A percentile compares a stretch with the other conserved stretches of the same genome.
Evolutionary conservation across 1,140 invertebrate species (phyloP).

Genomic region (Vanessa tameamea): DNA sequence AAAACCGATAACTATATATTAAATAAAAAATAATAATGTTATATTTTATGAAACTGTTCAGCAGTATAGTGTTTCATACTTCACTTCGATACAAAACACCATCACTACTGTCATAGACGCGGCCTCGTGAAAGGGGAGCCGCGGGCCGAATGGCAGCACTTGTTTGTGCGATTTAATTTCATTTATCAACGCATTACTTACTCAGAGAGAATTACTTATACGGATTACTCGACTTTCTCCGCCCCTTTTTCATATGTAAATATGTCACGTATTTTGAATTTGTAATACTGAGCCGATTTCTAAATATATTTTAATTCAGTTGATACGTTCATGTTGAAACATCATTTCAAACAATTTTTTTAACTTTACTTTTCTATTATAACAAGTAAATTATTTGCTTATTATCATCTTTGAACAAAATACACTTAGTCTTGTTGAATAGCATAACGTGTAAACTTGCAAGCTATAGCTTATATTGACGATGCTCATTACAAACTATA

Average conservation of each 20-base stretch:
- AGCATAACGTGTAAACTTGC: too few species aligned
- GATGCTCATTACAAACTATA: too few species aligned
- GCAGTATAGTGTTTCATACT: not conserved
- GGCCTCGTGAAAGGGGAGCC: slow-evolving; percentile 61
- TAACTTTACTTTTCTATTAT: not conserved
- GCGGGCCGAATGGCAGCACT: slow-evolving; percentile 66
- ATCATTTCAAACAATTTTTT: not conserved
- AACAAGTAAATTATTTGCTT: too few species aligned
- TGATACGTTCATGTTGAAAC: not conserved
- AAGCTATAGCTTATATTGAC: too few species aligned
- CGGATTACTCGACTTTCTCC: slow-evolving; percentile 66
- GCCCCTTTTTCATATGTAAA: slow-evolving; percentile 61
- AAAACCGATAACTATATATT: too few species aligned
- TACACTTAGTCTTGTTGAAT: too few species aligned
- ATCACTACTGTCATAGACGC: slow-evolving; percentile 44
- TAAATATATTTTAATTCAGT: not conserved
- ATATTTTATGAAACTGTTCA: too few species aligned
- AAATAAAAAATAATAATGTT: too few species aligned
- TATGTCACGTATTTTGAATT: slow-evolving; percentile 52
- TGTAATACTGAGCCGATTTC: slow-evolving; percentile 13
- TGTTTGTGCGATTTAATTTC: slow-evolving; percentile 81
- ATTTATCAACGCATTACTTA: slow-evolving; percentile 80
- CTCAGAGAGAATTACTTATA: slow-evolving; percentile 77
- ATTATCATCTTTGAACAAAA: too few species aligned
- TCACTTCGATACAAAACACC: slow-evolving; percentile 10